These are phyloP conservation scores for Delia radicum DNA, from an alignment of 1,140 invertebrate genomes.

Conservation along the genomic window DNA sequence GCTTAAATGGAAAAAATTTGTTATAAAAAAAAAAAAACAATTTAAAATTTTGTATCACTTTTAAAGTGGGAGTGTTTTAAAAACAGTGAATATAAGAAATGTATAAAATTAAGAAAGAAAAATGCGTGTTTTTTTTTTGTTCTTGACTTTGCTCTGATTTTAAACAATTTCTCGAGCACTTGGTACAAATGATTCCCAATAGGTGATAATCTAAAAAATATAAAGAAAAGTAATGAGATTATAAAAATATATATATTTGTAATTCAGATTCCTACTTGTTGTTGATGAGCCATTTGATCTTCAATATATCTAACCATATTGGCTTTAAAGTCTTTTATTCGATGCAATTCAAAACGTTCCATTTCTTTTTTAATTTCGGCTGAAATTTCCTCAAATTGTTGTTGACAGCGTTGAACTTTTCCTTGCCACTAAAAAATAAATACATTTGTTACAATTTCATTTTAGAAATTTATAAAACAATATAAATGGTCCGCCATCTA, in stretches of 20 bases:
- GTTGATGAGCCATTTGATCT: slow-evolving; percentile 90
- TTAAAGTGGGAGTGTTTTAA: neutral
- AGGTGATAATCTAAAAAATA: slow-evolving; percentile 79
- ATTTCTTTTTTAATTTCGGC: slow-evolving; percentile 95
- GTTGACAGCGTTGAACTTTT: slow-evolving; percentile 93
- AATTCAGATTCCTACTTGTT: slow-evolving; percentile 67
- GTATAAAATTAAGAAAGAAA: neutral
- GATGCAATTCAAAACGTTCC: slow-evolving; percentile 84
- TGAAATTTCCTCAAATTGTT: slow-evolving; percentile 96
- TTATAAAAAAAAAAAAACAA: neutral
- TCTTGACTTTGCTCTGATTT: slow-evolving; percentile 24
- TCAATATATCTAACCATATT: slow-evolving; percentile 91
- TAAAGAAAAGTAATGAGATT: neutral
- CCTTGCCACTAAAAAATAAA: slow-evolving; percentile 83
- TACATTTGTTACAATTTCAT: too few species aligned
- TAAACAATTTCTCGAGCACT: slow-evolving; percentile 81
- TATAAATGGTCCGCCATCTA: too few species aligned
- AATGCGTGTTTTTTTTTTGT: neutral
- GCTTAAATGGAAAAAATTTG: neutral
- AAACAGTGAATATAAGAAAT: neutral
- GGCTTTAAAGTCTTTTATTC: slow-evolving; percentile 88
- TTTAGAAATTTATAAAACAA: too few species aligned
- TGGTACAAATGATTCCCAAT: slow-evolving; percentile 92
- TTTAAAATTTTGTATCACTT: too few species aligned
- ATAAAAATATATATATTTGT: neutral